phyloP scores from a whole-genome alignment of 2,113 vertebrate genomes.

The Octodon degus region DNA sequence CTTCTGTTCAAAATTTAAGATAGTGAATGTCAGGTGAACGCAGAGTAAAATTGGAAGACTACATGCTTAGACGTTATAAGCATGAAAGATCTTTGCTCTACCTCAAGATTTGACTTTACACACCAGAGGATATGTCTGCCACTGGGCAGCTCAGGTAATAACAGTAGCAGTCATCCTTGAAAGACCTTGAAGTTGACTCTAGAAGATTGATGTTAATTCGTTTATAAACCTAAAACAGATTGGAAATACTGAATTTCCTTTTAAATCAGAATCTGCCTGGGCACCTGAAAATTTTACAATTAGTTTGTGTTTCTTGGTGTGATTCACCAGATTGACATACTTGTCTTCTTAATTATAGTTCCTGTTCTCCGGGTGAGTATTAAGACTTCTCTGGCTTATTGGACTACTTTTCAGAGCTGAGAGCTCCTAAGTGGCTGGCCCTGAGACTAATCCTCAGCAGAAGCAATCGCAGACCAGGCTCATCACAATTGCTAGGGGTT shows the following conservation, averaged over 20 bases:
- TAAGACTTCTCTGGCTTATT: not conserved
- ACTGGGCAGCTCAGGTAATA: not conserved
- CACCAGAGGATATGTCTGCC: not conserved
- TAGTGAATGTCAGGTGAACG: not conserved
- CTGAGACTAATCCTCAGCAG: not conserved
- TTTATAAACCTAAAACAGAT: not conserved
- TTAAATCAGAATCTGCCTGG: not conserved
- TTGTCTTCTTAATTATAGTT: not conserved
- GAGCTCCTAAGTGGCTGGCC: not conserved
- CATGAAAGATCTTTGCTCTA: not conserved
- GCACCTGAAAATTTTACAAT: not conserved
- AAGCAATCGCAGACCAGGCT: not conserved
- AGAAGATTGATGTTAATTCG: not conserved
- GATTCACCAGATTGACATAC: not conserved
- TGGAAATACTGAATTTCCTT: not conserved
- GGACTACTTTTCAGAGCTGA: not conserved
- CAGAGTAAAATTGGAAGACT: not conserved
- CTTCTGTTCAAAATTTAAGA: not conserved
- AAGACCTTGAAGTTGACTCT: not conserved
- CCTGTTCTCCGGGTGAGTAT: not conserved
- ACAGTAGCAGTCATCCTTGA: not conserved
- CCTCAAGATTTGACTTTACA: not conserved
- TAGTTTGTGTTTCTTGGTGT: not conserved
- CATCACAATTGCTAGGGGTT: not conserved
- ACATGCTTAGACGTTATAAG: not conserved